These are phyloP conservation scores for Sebastes minor DNA, from an alignment of 2,797 vertebrate species.

Conservation along the genomic window DNA sequence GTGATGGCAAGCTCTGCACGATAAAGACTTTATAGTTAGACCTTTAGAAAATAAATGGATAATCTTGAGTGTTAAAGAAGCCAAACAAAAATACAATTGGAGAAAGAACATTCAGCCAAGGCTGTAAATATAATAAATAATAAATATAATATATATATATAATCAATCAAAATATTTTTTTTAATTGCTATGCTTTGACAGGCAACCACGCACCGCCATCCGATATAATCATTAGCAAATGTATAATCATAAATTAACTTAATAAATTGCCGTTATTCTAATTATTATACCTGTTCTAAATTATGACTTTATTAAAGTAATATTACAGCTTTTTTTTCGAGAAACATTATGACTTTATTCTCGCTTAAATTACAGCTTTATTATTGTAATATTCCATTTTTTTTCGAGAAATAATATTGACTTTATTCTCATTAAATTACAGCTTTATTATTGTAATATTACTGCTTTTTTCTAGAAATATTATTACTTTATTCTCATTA, in stretches of 20 bases:
- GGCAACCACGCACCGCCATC: neutral
- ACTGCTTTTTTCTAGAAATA: neutral
- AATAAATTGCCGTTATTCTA: neutral
- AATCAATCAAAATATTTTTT: too few relatives aligned
- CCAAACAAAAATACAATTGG: neutral
- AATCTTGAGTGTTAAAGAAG: neutral
- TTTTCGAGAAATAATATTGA: too few relatives aligned
- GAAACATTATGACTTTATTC: too few relatives aligned
- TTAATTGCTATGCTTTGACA: neutral
- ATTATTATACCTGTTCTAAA: too few relatives aligned
- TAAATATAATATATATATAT: neutral
- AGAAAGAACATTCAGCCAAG: neutral
- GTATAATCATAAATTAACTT: neutral
- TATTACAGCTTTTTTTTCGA: too few relatives aligned
- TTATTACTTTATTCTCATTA: neutral
- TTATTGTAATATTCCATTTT: too few relatives aligned
- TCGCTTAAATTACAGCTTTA: too few relatives aligned
- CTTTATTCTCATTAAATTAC: too few relatives aligned
- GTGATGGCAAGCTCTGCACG: neutral
- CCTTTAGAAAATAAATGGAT: neutral
- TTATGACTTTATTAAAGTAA: too few relatives aligned
- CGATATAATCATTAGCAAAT: neutral
- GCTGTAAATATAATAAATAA: too few relatives aligned
- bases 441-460: too few relatives aligned
- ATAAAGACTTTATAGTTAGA: neutral